phyloP scores from a whole-genome alignment of 2,797 vertebrate species.

The Falco novaeseelandiae region DNA sequence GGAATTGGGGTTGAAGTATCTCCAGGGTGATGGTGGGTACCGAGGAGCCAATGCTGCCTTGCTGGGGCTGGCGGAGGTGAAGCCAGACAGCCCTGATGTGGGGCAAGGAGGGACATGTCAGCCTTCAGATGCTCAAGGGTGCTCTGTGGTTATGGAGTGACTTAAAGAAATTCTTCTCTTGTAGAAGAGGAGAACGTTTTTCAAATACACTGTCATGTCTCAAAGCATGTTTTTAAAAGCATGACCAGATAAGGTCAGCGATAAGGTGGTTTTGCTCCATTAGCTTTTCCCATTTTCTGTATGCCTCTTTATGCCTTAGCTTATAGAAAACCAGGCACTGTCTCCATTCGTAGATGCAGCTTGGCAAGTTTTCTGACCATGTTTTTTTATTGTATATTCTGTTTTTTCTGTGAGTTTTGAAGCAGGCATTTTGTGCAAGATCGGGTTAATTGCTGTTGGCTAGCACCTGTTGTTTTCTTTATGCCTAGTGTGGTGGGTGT shows the following conservation, averaged over 20 bases:
- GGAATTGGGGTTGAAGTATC: neutral
- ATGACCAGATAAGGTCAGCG: neutral
- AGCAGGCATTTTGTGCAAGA: neutral
- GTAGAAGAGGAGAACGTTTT: neutral
- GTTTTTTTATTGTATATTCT: neutral
- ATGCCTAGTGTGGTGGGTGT: neutral
- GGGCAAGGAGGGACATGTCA: neutral
- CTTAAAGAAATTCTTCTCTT: neutral
- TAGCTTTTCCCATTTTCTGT: neutral
- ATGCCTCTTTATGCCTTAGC: neutral
- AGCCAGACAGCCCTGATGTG: neutral
- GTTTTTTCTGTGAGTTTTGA: neutral
- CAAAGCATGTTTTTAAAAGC: neutral
- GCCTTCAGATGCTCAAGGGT: fast-evolving
- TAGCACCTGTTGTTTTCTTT: neutral
- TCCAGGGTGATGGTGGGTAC: neutral
- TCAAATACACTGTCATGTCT: neutral
- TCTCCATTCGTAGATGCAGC: neutral
- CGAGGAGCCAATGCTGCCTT: neutral
- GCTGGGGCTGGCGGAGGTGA: neutral
- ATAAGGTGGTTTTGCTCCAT: neutral
- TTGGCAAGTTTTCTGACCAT: neutral
- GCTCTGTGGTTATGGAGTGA: fast-evolving
- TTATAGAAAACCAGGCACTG: neutral
- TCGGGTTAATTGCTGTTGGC: neutral